Evolutionary conservation across 2,113 vertebrate genomes (phyloP), one percentile per base, ranked within the genome.

Genomic region (Sterna hirundo): DNA sequence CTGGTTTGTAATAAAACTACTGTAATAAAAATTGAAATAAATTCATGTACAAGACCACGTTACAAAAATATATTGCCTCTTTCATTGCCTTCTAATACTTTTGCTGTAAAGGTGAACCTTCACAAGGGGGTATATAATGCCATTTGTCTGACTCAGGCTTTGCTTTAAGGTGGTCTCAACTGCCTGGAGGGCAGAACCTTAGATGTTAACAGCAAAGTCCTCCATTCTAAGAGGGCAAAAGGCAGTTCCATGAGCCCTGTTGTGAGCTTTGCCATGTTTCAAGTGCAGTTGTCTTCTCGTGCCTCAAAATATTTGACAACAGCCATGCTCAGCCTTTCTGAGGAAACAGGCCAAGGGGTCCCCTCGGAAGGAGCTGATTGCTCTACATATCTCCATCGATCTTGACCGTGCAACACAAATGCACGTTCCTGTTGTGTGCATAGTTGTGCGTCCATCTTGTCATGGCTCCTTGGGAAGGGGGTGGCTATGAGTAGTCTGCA

Each of bases 381-480:
- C 38, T 68, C 0, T 10, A 10, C 0, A 1, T 34, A 11, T 0
- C 0, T 83, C 44, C 8, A 0, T 76, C 61, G 40, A 13, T 23
- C 34, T 58, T 13, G 20, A 36, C 69, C 13, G 12, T 49, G 47
- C 44, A 30, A 40, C 26, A 40, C n/a, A 42, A 47, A 44, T 32
- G 25, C 16, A 9, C 1, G 1, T 55, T 26, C 77, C n/a, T 29
- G 19, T 65, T 77, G 13, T 0, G 1, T 20, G 13, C 16, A 29
- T 42, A 2, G 5, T 10, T 77, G n/a, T 77, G 60, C 15, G 0
- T 40, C 52, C 18, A 1, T 42, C 44, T 58, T 66, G 18, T 58
- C 7, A 20, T 44, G 80, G 51, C 21, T 91, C 7, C 61, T 52
- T 60, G 57, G 57, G 62, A 79, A 79, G 15, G 36, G 8, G 9